Evolutionary conservation across 2,888 invertebrate species (phyloP).

Genomic region (Drosophila pegasa): DNA sequence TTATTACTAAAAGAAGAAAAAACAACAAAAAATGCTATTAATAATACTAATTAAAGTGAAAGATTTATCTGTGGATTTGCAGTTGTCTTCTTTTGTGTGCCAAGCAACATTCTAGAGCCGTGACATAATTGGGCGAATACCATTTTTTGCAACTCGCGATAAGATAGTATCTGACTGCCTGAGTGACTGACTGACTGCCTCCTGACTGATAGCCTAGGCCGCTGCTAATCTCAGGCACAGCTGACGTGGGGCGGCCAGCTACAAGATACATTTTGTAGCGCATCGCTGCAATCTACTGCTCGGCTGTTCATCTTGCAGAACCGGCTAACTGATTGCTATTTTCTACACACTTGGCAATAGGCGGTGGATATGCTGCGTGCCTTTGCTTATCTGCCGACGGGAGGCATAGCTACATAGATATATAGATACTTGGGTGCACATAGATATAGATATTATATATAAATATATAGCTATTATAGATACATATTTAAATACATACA

Average conservation of each 20-base stretch:
- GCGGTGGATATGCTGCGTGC: constrained; percentile 45
- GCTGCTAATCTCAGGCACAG: constrained; percentile 57
- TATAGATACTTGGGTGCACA: neutral
- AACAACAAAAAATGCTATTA: constrained; percentile 35
- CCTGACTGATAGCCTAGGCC: constrained; percentile 1
- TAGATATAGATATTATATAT: neutral
- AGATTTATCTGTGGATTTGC: constrained; percentile 16
- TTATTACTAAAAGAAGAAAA: constrained; percentile 26
- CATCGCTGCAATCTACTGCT: constrained; percentile 61
- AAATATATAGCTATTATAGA: too few relatives aligned
- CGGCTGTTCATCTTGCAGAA: constrained; percentile 61
- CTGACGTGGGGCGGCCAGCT: constrained; percentile 51
- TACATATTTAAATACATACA: neutral
- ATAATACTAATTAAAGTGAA: constrained; percentile 64
- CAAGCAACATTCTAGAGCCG: constrained; percentile 49
- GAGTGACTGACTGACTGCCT: constrained; percentile 23
- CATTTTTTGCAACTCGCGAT: constrained; percentile 62
- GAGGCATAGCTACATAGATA: constrained; percentile 46
- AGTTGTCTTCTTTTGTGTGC: constrained; percentile 34
- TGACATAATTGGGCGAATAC: constrained; percentile 69
- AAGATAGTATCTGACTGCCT: constrained; percentile 41
- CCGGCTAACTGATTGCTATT: constrained; percentile 68
- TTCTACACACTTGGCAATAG: constrained; percentile 18
- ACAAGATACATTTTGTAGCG: constrained; percentile 58
- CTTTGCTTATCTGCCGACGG: constrained; percentile 60